A percentile compares a stretch with the other conserved stretches of the same genome.
These are phyloP conservation scores for Quadriops clusia DNA, from an alignment of 2,888 invertebrate genomes.

Conservation along the genomic window DNA sequence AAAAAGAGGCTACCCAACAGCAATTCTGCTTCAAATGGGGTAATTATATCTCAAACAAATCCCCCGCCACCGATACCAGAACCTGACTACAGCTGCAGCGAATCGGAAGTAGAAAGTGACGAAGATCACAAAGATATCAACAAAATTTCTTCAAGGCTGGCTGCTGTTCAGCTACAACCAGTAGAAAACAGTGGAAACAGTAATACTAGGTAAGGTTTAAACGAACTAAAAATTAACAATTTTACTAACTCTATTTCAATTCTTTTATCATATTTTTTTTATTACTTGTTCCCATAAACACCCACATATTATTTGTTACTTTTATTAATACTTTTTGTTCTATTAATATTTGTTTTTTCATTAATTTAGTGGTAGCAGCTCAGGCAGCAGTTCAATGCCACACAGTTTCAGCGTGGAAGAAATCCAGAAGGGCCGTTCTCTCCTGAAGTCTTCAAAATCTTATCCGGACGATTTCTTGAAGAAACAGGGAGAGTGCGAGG, in stretches of 20 bases:
- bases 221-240: background rate
- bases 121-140: slow-evolving; percentile 43
- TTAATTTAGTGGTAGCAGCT: slow-evolving; percentile 59
- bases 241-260: background rate
- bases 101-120: slow-evolving; percentile 56
- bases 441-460: slow-evolving; percentile 75
- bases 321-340: slow-evolving; percentile 1
- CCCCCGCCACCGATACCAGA: slow-evolving; percentile 74
- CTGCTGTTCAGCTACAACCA: slow-evolving; percentile 34
- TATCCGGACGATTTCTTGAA: slow-evolving; percentile 71
- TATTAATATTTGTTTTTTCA: slow-evolving; percentile 20
- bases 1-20: slow-evolving; percentile 32
- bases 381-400: slow-evolving; percentile 63
- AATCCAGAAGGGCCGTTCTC: slow-evolving; percentile 74
- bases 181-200: slow-evolving; percentile 66
- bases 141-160: slow-evolving; percentile 36
- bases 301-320: background rate
- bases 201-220: slow-evolving; percentile 47
- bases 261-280: background rate
- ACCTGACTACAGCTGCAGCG: slow-evolving; percentile 82
- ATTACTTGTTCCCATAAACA: background rate
- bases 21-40: slow-evolving; percentile 34
- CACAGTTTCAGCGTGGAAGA: slow-evolving; percentile 83
- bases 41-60: slow-evolving; percentile 19
- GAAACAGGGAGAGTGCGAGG: slow-evolving; percentile 35